Base-by-base conservation (phyloP, 1,140 invertebrate species). In the Microplitis demolitor region DNA sequence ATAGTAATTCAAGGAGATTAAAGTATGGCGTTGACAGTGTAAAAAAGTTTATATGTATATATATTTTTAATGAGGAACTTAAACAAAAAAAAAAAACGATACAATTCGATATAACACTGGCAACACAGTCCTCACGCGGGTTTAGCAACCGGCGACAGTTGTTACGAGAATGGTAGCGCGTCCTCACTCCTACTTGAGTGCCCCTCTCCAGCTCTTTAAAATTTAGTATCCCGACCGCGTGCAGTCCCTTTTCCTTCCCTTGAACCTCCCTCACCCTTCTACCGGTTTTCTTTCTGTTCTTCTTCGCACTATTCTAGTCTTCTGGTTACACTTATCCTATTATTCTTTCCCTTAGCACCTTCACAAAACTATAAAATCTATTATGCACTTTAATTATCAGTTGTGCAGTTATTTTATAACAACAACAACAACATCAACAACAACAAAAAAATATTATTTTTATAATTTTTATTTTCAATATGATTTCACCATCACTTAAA, bases 151-250 rank as follows among this genome's bases (percentile, higher is more conserved):
- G 63, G 71, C 71, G 71, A 67, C 71, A 72, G 71, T 72, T 72
- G 64, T 72, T 79, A 75, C 72, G 74, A 76, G 76, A 77, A 78
- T 71, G 68, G 74, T 76, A 79, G 78, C 75, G 78, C 75, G 76
- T 79, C 75, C 74, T 78, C 76, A 76, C 67, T 73, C 53, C 66
- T 75, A 45, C 62, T 63, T 68, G 53, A 60, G 61, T 54, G 51
- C 64, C 62, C 54, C 73, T 60, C 63, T 70, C 62, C 35, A 54
- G 51, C 51, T 54, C 50, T 54, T 67, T 67, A 50, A 39, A 67
- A 50, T 39, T 31, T 45, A 24, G 45, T 67, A 67, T 54, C 66
- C 66, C 51, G 66, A 67, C 16, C 64, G 33, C 45, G 51, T 66
- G 54, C 63, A 72, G 64, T 66, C 33, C 62, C 64, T 58, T 72